Evolutionary conservation across 2,797 vertebrate species (phyloP).

Genomic region (Orestias chungarensis): DNA sequence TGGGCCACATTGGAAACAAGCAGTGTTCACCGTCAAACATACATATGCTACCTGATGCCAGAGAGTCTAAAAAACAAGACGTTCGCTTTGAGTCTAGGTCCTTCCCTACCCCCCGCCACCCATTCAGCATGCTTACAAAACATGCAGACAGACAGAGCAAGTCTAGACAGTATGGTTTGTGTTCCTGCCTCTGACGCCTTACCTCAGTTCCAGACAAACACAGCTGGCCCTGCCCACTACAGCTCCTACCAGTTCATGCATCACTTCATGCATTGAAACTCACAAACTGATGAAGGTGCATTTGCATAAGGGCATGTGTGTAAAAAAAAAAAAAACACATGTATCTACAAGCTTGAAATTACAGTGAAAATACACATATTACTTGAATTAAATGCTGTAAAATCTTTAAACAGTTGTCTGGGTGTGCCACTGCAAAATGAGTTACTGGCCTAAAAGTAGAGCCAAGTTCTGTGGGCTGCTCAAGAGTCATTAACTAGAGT

Average conservation of each 20-base stretch:
- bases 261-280: slow-evolving; percentile 32
- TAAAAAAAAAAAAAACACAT: neutral
- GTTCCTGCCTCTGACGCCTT: slow-evolving; percentile 69
- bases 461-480: slow-evolving; percentile 57
- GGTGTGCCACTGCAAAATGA: slow-evolving; percentile 48
- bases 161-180: slow-evolving; percentile 77
- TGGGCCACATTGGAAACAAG: slow-evolving; percentile 68
- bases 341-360: neutral
- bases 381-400: slow-evolving; percentile 28
- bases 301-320: slow-evolving; percentile 30
- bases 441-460: slow-evolving; percentile 60
- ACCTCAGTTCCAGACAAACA: slow-evolving; percentile 71
- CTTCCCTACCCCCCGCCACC: slow-evolving; percentile 51
- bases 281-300: slow-evolving; percentile 30
- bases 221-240: slow-evolving; percentile 45
- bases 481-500: slow-evolving; percentile 69
- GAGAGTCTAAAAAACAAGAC: slow-evolving; percentile 63
- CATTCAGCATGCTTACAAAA: slow-evolving; percentile 71
- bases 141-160: slow-evolving; percentile 72
- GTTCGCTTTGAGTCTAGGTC: slow-evolving; percentile 30
- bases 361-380: slow-evolving; percentile 2
- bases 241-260: slow-evolving; percentile 39
- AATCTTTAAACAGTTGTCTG: slow-evolving; percentile 30
- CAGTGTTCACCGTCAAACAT: slow-evolving; percentile 62
- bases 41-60: slow-evolving; percentile 70